Evolutionary conservation across 2,888 invertebrate genomes (phyloP), one percentile per base, ranked within the genome.

Genomic region (Iphiclides podalirius): DNA sequence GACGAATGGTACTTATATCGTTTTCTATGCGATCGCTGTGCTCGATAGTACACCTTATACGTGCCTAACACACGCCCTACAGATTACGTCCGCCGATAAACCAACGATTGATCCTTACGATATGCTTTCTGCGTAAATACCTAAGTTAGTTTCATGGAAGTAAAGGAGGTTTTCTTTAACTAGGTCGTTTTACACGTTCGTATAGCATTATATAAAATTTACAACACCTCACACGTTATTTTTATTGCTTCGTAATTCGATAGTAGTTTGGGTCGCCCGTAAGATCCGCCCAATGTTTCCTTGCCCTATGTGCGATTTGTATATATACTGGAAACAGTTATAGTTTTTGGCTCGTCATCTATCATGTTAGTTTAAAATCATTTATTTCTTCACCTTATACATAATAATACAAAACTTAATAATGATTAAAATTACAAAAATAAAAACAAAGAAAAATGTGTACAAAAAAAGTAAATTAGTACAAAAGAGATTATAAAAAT

Each of bases 1-100:
- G 88, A 88, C 86, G 87, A 86, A 88, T 88, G 86, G 85, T 75
- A 75, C 77, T 86, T 85, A 87, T 87, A 87, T 83, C 85, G 84
- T 70, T 70, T 72, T 72, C 67, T 70, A 66, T 63, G 77, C 76
- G 87, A 87, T 86, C 74, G 76, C 75, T 63, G 60, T 45, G 66
- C 55, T 62, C 76, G 86, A 87, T 87, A 84, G 63, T 64, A 67
- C 68, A 66, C 72, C 68, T 65, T 69, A 71, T 79, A 78, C 81
- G 78, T 78, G 75, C 78, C 70, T 69, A 72, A 80, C 78, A 85
- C 86, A 82, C 86, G 85, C 86, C 81, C 83, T 68, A 75, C 71
- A 75, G 88, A 87, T 88, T 74, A 70, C 71, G 70, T 70, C 74
- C 72, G 59, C 56, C 71, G 87, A 87, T 87, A 88, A 83, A 75